A percentile compares a stretch with the other conserved stretches of the same genome.
These are phyloP conservation scores for Argyresthia goedartella DNA, from an alignment of 2,888 invertebrate species.

Conservation along the genomic window DNA sequence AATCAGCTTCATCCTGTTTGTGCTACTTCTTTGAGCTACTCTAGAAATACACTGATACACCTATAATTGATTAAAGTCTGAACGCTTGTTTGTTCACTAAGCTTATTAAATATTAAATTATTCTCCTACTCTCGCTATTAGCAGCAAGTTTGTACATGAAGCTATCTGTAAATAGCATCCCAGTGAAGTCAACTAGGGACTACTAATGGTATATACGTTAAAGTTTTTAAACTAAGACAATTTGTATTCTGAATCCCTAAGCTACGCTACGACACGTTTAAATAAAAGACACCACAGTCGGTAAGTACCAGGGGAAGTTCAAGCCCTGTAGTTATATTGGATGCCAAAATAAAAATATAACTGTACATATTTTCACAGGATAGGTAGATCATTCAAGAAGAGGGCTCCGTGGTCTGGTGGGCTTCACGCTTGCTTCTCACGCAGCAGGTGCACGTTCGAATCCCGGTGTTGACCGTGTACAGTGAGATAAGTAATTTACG, in stretches of 20 bases:
- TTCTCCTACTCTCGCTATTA: too few species aligned
- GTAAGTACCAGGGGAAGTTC: background rate
- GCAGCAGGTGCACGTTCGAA: background rate
- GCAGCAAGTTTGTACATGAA: too few species aligned
- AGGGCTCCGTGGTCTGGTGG: background rate
- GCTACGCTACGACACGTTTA: constrained; percentile 11
- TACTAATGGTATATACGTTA: constrained; percentile 17
- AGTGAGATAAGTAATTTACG: background rate
- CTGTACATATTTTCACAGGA: background rate
- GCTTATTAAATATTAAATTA: too few species aligned
- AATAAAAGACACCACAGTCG: background rate
- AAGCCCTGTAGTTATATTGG: background rate
- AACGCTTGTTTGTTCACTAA: too few species aligned
- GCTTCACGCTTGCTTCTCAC: background rate
- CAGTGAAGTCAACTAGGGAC: constrained; percentile 20
- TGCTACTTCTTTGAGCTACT: too few species aligned
- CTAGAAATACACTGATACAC: too few species aligned
- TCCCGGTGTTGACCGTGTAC: background rate
- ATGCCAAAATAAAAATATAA: background rate
- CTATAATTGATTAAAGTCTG: too few species aligned
- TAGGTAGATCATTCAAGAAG: background rate
- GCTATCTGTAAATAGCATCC: background rate
- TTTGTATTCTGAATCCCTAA: constrained; percentile 49
- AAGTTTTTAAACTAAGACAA: constrained; percentile 57
- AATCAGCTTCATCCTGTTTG: too few species aligned